Base-by-base conservation (phyloP, 1,140 invertebrate genomes). In the Drosophila albomicans region DNA sequence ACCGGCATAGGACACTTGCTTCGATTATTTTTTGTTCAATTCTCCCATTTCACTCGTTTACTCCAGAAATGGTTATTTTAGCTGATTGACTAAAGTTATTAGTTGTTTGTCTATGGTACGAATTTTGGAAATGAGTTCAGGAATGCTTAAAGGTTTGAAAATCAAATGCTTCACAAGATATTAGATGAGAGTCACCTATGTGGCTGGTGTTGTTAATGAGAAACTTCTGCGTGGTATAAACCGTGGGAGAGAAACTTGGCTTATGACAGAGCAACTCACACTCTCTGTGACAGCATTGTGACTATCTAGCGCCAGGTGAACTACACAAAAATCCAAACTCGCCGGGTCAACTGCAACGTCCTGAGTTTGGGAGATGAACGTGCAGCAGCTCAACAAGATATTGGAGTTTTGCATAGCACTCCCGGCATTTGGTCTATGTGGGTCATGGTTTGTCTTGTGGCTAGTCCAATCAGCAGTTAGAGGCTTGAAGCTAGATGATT, bases 1-100 rank as follows among this genome's bases (percentile, higher is more conserved):
- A 91, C 90, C 90, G 75, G 86, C 81, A 88, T 91, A 91, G 90
- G 90, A 91, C 86, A 91, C 90, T 91, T 91, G 77, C 86, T 91
- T 90, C 81, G 81, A 85, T 81, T 54, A 45, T 65, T 38, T 38
- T 59, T 76, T 89, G 65, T 88, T 82, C 67, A 84, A 78, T 78
- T 45, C 70, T 71, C 72, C 48, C 58, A 63, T 58, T 41, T 48
- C 73, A 52, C 80, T 67, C 66, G 52, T 49, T 59, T n/a, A 4
- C 16, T 38, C 32, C 38, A 32, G 1, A 20, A 68, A 38, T 16
- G 13, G 51, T 13, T 43, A 46, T 38, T 43, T 38, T 30, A 16
- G 45, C 38, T 52, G 51, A 54, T 8, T 20, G 66, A 52, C 52
- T 35, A 43, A 10, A 28, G 35, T 56, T 57, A 4, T 49, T 48